Percentiles rank a stretch among this genome's conserved stretches.
Conservation (phyloP, 2,113 vertebrate species). For the Gobiocypris rarus region DNA sequence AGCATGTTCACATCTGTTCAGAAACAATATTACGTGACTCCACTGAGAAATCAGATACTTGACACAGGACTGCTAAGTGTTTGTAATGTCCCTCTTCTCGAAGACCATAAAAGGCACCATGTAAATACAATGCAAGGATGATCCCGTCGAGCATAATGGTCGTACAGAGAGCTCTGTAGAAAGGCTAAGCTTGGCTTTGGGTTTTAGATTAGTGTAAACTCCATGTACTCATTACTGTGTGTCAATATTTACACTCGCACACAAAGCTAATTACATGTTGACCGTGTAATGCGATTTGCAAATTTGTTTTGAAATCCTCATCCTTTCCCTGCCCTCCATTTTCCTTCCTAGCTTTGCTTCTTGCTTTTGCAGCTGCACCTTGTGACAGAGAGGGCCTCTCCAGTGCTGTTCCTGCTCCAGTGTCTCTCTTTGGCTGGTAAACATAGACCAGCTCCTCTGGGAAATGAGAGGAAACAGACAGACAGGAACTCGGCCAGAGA, state of each 20-base stretch:
- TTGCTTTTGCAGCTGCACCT: conserved; percentile 34
- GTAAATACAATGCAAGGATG: conserved; percentile 26
- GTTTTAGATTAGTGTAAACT: conserved; percentile 48
- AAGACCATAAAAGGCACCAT: conserved; percentile 24
- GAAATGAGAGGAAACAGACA: conserved; percentile 48
- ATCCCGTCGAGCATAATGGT: conserved; percentile 24
- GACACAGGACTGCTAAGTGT: neutral
- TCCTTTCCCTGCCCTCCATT: conserved; percentile 38
- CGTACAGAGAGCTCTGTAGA: neutral
- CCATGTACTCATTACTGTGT: conserved; percentile 52
- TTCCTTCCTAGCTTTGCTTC: conserved; percentile 12
- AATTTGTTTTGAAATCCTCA: conserved; percentile 51
- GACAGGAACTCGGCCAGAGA: conserved; percentile 52
- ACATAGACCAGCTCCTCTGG: conserved; percentile 47
- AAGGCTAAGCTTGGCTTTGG: conserved; percentile 53
- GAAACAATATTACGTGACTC: conserved; percentile 16
- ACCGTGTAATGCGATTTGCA: conserved; percentile 49
- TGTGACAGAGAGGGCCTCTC: conserved; percentile 35
- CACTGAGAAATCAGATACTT: conserved; percentile 26
- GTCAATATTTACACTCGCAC: conserved; percentile 55
- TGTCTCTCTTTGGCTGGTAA: conserved; percentile 42
- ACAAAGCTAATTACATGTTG: conserved; percentile 57
- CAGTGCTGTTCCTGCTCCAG: conserved; percentile 36
- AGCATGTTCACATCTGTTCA: conserved; percentile 48
- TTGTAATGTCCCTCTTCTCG: conserved; percentile 5